phyloP scores from a whole-genome alignment of 2,888 invertebrate species.

The Melinaea menophilus region DNA sequence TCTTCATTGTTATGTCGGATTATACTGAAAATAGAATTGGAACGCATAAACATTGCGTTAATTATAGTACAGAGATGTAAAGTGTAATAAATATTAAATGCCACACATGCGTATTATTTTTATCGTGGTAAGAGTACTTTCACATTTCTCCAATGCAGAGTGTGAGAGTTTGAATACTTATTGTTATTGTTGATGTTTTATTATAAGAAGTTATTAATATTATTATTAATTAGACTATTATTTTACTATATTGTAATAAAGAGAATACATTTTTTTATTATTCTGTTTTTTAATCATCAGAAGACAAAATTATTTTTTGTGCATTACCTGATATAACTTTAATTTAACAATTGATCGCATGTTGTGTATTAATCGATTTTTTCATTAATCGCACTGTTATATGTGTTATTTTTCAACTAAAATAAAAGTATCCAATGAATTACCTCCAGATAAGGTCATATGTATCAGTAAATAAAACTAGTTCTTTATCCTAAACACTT shows the following conservation, averaged over 20 bases:
- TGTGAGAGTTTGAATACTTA: not conserved
- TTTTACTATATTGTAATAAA: too few species aligned
- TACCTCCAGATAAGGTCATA: too few species aligned
- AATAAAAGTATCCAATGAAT: not conserved
- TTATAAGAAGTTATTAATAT: too few species aligned
- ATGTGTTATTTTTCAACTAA: not conserved
- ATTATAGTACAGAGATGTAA: conserved; percentile 28
- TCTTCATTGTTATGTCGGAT: conserved; percentile 4
- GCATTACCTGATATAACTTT: not conserved
- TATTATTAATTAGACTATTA: too few species aligned
- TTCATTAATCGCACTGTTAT: not conserved
- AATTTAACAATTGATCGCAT: conserved; percentile 9
- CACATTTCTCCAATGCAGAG: conserved; percentile 12
- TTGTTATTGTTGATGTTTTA: not conserved
- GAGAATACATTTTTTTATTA: too few species aligned
- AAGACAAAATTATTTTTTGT: too few species aligned
- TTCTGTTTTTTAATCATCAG: too few species aligned
- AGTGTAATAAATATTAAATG: conserved; percentile 35
- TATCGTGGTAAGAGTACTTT: conserved; percentile 34
- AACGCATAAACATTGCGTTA: conserved; percentile 24
- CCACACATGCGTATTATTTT: conserved; percentile 40
- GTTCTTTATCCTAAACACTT: too few species aligned
- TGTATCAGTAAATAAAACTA: too few species aligned
- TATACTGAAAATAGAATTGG: conserved; percentile 7
- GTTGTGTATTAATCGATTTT: conserved; percentile 12